phyloP scores from a whole-genome alignment of 2,113 vertebrate genomes.

The Scophthalmus maximus region DNA sequence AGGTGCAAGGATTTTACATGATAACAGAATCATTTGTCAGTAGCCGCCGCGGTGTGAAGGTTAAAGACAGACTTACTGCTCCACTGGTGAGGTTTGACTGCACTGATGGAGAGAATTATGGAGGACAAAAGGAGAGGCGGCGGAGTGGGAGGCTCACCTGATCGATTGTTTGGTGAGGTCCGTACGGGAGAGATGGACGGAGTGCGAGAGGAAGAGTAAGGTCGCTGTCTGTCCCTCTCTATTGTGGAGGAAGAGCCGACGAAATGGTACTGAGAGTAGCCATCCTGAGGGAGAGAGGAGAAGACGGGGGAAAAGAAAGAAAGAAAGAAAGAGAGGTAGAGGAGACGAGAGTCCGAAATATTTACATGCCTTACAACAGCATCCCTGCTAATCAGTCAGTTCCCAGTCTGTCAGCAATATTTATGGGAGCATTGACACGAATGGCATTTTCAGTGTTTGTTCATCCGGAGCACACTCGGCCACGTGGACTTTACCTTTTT shows the following conservation, averaged over 20 bases:
- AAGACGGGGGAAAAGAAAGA: neutral
- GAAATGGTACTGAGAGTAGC: slow-evolving; percentile 98
- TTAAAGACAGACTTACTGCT: slow-evolving; percentile 39
- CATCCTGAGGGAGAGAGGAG: slow-evolving; percentile 85
- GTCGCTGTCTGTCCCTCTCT: slow-evolving; percentile 95
- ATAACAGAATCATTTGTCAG: slow-evolving; percentile 43
- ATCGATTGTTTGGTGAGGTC: slow-evolving; percentile 98
- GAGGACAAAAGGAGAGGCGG: slow-evolving; percentile 31
- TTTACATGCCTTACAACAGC: neutral
- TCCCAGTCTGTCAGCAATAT: neutral
- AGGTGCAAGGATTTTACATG: slow-evolving; percentile 38
- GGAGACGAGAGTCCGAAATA: neutral
- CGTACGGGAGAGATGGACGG: slow-evolving; percentile 98
- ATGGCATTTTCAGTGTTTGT: neutral
- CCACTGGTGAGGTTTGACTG: slow-evolving; percentile 31
- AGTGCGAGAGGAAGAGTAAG: slow-evolving; percentile 97
- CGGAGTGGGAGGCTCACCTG: slow-evolving; percentile 90
- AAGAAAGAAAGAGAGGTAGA: neutral
- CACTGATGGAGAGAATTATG: slow-evolving; percentile 47
- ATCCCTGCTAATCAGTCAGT: neutral
- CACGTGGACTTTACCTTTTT: slow-evolving; percentile 90
- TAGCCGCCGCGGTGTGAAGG: slow-evolving; percentile 54
- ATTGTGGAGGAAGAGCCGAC: slow-evolving; percentile 98
- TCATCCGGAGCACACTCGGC: too few species aligned
- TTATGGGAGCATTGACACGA: neutral